Evolutionary conservation across 2,797 vertebrate genomes (phyloP).

Genomic region (Arctocebus calabarensis): DNA sequence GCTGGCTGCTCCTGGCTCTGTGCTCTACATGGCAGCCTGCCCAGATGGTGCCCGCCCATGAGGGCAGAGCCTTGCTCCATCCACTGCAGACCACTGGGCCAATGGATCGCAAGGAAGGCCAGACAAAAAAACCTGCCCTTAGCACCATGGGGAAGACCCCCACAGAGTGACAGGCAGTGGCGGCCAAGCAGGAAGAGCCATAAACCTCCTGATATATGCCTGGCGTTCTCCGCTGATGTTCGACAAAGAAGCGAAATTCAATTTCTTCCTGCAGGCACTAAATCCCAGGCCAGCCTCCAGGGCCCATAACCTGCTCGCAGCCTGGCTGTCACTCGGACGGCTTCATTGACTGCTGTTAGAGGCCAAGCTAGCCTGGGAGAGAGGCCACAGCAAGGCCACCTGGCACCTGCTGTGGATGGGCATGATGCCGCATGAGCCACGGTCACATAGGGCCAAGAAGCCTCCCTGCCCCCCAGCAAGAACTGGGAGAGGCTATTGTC

Average conservation of each 20-base stretch:
- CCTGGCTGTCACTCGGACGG: conserved; percentile 73
- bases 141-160: background rate
- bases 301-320: conserved; percentile 65
- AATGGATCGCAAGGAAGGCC: conserved; percentile 24
- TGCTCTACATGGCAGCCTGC: conserved; percentile 73
- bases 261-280: conserved; percentile 86
- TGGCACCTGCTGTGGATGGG: background rate
- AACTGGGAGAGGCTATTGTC: background rate
- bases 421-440: background rate
- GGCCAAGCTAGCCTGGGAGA: conserved; percentile 56
- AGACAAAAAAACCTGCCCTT: conserved; percentile 66
- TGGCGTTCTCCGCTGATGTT: conserved; percentile 76
- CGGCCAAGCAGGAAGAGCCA: conserved; percentile 70
- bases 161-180: conserved; percentile 47
- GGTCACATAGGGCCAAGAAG: background rate
- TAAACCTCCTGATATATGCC: conserved; percentile 85
- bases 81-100: conserved; percentile 67
- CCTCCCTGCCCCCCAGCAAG: background rate
- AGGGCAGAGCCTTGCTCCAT: conserved; percentile 70
- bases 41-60: conserved; percentile 71
- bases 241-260: conserved; percentile 87
- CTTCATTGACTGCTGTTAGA: conserved; percentile 74
- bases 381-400: conserved; percentile 61
- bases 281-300: conserved; percentile 83
- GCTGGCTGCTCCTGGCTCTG: conserved; percentile 80